A percentile compares a stretch with the other conserved stretches of the same genome.
phyloP scores from a whole-genome alignment of 1,140 invertebrate species.

The Melitaea cinxia region DNA sequence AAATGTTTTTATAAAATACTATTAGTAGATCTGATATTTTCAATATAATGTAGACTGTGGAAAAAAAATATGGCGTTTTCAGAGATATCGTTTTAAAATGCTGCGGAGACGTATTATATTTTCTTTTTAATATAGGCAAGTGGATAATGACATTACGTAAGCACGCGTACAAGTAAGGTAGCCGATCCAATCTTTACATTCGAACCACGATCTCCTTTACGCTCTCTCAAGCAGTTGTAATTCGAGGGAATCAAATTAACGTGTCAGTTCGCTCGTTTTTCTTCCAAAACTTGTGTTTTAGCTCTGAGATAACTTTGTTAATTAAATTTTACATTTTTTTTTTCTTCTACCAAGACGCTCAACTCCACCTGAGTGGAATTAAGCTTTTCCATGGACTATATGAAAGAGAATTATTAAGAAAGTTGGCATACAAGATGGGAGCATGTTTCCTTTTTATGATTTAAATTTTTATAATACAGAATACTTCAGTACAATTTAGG shows the following conservation, averaged over 20 bases:
- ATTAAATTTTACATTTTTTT: constrained; percentile 73
- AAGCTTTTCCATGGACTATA: constrained; percentile 53
- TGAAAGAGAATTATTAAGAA: constrained; percentile 39
- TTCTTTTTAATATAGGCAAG: not conserved
- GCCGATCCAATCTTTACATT: constrained; percentile 49
- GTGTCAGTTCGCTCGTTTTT: constrained; percentile 77
- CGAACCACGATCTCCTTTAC: constrained; percentile 61
- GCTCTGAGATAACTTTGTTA: constrained; percentile 74
- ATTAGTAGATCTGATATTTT: too few relatives aligned
- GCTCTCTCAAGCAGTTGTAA: constrained; percentile 69
- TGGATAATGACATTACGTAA: constrained; percentile 17
- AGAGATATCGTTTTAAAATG: too few relatives aligned
- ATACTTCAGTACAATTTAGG: not conserved
- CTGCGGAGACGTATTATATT: too few relatives aligned
- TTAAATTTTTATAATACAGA: constrained; percentile 6
- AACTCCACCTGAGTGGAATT: constrained; percentile 55
- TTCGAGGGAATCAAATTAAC: constrained; percentile 76
- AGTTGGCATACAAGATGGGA: constrained; percentile 22
- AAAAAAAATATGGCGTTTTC: too few relatives aligned
- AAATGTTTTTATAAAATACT: too few relatives aligned
- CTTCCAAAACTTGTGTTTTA: constrained; percentile 78
- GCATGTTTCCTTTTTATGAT: constrained; percentile 4
- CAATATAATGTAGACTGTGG: too few relatives aligned
- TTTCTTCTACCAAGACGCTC: constrained; percentile 49
- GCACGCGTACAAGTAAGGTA: constrained; percentile 24